Conservation (phyloP, 1,140 invertebrate genomes). For the Drosophila lacertosa region DNA sequence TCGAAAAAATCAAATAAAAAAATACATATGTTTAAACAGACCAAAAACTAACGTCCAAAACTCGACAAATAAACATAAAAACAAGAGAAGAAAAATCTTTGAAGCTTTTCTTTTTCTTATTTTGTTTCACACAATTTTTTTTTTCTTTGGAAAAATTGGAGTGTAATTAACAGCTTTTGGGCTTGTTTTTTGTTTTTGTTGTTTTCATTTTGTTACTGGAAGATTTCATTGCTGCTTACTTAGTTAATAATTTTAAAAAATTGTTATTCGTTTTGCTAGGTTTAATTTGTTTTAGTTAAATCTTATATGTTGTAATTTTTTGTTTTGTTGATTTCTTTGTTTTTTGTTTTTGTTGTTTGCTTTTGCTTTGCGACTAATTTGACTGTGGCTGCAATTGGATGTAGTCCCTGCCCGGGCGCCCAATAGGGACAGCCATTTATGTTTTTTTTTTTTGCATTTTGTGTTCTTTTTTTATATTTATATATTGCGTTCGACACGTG, state of each 20-base stretch:
- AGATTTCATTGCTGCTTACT: slow-evolving; percentile 79
- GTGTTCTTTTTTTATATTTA: slow-evolving; percentile 20
- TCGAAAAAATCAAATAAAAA: neutral
- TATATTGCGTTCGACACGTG: slow-evolving; percentile 42
- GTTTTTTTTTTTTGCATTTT: slow-evolving; percentile 18
- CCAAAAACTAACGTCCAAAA: slow-evolving; percentile 7
- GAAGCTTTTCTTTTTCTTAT: slow-evolving; percentile 7
- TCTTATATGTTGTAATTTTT: slow-evolving; percentile 36
- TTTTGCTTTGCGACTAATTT: slow-evolving; percentile 57
- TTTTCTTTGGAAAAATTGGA: slow-evolving; percentile 69
- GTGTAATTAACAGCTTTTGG: slow-evolving; percentile 68
- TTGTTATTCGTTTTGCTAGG: slow-evolving; percentile 61
- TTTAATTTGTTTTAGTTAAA: slow-evolving; percentile 53
- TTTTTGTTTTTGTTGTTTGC: slow-evolving; percentile 22
- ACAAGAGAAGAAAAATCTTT: neutral
- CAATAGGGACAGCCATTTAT: slow-evolving; percentile 10
- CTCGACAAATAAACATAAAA: slow-evolving; percentile 18
- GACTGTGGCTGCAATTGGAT: slow-evolving; percentile 55
- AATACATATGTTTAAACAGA: no score
- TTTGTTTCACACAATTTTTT: slow-evolving; percentile 18
- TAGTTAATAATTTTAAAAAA: slow-evolving; percentile 77
- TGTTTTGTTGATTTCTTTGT: slow-evolving; percentile 65
- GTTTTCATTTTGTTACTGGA: slow-evolving; percentile 61
- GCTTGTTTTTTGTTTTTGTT: slow-evolving; percentile 22
- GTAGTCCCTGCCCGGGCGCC: slow-evolving; percentile 4